phyloP scores from a whole-genome alignment of 1,140 invertebrate species.

The Augochlora pura region DNA sequence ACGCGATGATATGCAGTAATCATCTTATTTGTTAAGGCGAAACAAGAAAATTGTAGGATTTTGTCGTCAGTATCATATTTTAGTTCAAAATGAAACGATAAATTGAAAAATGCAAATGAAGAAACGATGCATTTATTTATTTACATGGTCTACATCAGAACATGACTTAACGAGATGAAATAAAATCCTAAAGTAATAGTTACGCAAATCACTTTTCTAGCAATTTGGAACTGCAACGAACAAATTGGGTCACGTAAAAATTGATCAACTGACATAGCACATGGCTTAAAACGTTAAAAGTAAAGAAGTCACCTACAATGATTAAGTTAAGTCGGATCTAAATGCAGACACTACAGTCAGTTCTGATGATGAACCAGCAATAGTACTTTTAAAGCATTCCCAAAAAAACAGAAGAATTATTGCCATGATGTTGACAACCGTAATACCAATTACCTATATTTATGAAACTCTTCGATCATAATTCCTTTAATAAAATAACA shows the following conservation, averaged over 20 bases:
- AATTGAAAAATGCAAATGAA: too few relatives aligned
- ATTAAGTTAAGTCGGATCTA: too few relatives aligned
- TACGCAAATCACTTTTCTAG: not conserved
- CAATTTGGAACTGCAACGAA: too few relatives aligned
- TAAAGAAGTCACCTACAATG: too few relatives aligned
- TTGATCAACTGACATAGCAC: too few relatives aligned
- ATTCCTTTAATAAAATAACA: not conserved
- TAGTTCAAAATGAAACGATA: not conserved
- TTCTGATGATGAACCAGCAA: not conserved
- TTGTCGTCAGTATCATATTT: not conserved
- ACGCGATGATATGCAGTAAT: not conserved
- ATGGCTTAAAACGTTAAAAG: too few relatives aligned
- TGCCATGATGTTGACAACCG: not conserved
- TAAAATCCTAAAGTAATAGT: too few relatives aligned
- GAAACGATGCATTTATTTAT: not conserved
- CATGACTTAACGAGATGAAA: too few relatives aligned
- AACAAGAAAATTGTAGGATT: not conserved
- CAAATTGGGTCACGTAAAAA: too few relatives aligned
- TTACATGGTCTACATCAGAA: not conserved
- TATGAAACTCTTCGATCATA: not conserved
- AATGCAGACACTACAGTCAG: too few relatives aligned
- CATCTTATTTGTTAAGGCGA: not conserved
- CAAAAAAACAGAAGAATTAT: not conserved
- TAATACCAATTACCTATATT: not conserved
- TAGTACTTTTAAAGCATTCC: not conserved